Percentiles rank a stretch among this genome's conserved stretches.
Evolutionary conservation across 2,797 vertebrate genomes (phyloP).

Genomic region (Graptemys geographica): DNA sequence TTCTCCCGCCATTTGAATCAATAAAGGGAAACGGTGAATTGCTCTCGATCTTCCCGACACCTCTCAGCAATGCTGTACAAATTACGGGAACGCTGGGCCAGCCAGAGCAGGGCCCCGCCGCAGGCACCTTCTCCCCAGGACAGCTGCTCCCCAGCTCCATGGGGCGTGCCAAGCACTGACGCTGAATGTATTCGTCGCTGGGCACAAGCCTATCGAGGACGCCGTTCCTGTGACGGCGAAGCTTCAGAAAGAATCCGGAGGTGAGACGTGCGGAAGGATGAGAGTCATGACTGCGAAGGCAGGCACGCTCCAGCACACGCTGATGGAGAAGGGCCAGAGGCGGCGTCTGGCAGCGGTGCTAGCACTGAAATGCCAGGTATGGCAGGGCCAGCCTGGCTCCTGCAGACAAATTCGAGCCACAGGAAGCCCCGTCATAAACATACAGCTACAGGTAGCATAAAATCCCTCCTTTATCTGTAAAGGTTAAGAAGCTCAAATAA

Average conservation of each 20-base stretch:
- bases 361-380: no score
- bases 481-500: no score
- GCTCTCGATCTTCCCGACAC: slow-evolving; percentile 70
- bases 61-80: slow-evolving; percentile 59
- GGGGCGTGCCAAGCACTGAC: neutral
- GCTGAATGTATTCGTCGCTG: no score
- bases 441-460: no score
- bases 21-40: slow-evolving; percentile 78
- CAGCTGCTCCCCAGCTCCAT: neutral
- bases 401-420: no score
- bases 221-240: neutral
- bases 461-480: no score
- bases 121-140: no score
- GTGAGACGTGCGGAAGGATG: neutral
- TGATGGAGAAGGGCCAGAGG: no score
- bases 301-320: neutral
- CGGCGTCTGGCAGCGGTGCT: no score
- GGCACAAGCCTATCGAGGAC: neutral
- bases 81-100: slow-evolving; percentile 50
- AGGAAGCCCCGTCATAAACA: no score
- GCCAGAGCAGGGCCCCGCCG: neutral
- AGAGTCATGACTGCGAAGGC: neutral
- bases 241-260: no score
- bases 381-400: no score
- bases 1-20: slow-evolving; percentile 70